A percentile compares a stretch with the other conserved stretches of the same genome.
phyloP scores from a whole-genome alignment of 2,113 vertebrate species.

The Proterorhinus semilunaris region DNA sequence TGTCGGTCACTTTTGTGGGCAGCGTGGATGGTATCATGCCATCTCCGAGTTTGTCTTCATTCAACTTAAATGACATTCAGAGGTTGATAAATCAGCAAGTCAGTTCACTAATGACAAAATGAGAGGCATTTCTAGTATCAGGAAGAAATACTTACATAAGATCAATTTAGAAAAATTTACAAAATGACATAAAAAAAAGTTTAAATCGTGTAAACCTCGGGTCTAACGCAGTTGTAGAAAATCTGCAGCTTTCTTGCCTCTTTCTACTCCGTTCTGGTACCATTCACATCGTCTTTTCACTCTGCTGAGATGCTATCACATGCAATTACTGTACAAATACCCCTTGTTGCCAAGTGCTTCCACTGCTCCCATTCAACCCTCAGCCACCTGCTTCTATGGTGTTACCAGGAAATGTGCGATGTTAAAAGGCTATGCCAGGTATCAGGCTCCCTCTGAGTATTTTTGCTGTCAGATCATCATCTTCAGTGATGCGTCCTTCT shows the following conservation, averaged over 20 bases:
- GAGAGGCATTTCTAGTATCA: background rate
- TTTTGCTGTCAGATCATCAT: background rate
- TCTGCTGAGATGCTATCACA: conserved; percentile 41
- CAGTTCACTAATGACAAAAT: too few species aligned
- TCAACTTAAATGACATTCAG: too few species aligned
- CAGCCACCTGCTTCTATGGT: background rate
- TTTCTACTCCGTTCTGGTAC: conserved; percentile 35
- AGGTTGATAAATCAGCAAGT: too few species aligned
- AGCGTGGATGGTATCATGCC: too few species aligned
- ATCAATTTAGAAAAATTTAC: background rate
- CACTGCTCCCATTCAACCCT: conserved; percentile 9
- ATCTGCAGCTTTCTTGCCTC: background rate
- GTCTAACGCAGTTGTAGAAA: background rate
- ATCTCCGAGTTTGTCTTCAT: too few species aligned
- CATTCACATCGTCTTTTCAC: conserved; percentile 34
- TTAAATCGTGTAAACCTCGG: background rate
- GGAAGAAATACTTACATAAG: background rate
- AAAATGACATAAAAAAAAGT: background rate
- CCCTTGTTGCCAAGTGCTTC: background rate
- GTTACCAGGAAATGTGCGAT: background rate
- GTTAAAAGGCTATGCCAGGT: background rate
- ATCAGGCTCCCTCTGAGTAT: background rate
- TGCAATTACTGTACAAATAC: conserved; percentile 29
- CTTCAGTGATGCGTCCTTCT: background rate
- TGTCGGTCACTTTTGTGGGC: too few species aligned